A percentile compares a stretch with the other conserved stretches of the same genome.
phyloP scores from a whole-genome alignment of 2,113 vertebrate genomes.

The Stigmatopora argus region DNA sequence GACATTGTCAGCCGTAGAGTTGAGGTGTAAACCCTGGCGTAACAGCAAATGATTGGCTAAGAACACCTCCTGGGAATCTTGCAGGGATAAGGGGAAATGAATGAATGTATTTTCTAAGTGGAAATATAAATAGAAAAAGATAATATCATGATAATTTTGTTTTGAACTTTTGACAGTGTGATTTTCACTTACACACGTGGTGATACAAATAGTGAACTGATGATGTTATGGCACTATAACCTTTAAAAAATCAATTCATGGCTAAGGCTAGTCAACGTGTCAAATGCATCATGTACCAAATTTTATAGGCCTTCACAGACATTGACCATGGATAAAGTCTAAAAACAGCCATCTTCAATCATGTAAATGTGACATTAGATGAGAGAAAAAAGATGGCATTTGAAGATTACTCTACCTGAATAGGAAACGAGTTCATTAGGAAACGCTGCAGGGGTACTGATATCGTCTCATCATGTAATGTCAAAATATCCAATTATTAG shows the following conservation, averaged over 20 bases:
- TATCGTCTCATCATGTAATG: constrained; percentile 48
- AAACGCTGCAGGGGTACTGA: constrained; percentile 26
- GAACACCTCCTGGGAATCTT: too few species aligned
- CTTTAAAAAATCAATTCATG: constrained; percentile 43
- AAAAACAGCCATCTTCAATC: constrained; percentile 56
- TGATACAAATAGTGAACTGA: constrained; percentile 8
- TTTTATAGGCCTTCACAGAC: constrained; percentile 65
- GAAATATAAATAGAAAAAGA: neutral
- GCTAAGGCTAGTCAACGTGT: constrained; percentile 47
- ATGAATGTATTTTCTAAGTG: too few species aligned
- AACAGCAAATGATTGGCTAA: neutral
- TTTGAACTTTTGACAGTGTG: neutral
- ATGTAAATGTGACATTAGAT: constrained; percentile 72
- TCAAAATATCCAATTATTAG: constrained; percentile 59
- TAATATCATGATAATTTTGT: neutral
- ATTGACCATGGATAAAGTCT: constrained; percentile 46
- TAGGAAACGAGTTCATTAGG: constrained; percentile 68
- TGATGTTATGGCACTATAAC: constrained; percentile 34
- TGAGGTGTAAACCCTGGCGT: neutral
- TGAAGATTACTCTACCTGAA: constrained; percentile 54
- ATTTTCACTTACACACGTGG: neutral
- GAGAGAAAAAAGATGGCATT: constrained; percentile 60
- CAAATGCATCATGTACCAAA: constrained; percentile 5
- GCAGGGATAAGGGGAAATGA: too few species aligned
- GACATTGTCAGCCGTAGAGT: neutral